Conservation (phyloP, 2,888 invertebrate species). For the Cancer borealis region DNA sequence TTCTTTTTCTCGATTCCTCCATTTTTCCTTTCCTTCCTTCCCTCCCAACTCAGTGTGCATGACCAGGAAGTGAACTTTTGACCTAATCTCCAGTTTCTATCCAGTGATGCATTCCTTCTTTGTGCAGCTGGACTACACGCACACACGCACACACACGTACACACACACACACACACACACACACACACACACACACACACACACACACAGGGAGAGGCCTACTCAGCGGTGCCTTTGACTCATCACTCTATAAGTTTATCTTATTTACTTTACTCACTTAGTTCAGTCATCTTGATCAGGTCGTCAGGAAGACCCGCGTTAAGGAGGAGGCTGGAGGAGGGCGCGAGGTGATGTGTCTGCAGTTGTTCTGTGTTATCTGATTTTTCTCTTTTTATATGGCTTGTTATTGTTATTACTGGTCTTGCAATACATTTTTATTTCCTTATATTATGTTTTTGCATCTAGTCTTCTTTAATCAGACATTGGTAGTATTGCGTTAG, state of each 20-base stretch:
- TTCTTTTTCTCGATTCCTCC: background rate
- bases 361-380: too few relatives aligned
- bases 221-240: background rate
- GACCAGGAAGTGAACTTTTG: slow-evolving; percentile 11
- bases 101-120: slow-evolving; percentile 1
- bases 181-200: too few relatives aligned
- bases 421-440: too few relatives aligned
- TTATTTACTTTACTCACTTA: background rate
- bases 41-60: background rate
- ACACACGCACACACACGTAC: background rate
- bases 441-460: too few relatives aligned
- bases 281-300: background rate
- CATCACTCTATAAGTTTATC: background rate
- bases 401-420: too few relatives aligned
- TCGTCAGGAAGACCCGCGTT: background rate
- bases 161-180: background rate
- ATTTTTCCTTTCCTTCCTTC: background rate
- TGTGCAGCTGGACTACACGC: background rate
- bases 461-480: too few relatives aligned
- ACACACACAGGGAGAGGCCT: background rate
- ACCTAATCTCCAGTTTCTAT: background rate
- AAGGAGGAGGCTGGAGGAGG: too few relatives aligned
- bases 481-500: too few relatives aligned
- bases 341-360: too few relatives aligned
- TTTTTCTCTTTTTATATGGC: too few relatives aligned